Conservation (phyloP, 2,797 vertebrate species). For the Euphonia xanthogaster region DNA sequence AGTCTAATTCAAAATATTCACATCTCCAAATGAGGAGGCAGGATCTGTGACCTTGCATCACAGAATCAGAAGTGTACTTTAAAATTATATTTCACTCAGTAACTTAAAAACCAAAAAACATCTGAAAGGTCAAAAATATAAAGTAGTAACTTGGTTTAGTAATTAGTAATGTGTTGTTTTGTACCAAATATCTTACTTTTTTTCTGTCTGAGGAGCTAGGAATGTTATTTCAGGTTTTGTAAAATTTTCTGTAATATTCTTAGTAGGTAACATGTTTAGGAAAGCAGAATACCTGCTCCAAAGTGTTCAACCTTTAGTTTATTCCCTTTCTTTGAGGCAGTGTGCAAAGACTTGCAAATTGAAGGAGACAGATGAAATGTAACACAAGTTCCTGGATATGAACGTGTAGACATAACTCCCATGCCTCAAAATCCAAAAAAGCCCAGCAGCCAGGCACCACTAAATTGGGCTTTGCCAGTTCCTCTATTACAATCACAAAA, state of each 20-base stretch:
- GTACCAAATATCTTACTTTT: not conserved
- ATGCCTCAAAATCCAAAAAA: not conserved
- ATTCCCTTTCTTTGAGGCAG: not conserved
- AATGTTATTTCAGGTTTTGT: not conserved
- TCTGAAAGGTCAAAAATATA: not conserved
- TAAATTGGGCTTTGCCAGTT: not conserved
- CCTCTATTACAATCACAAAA: not conserved
- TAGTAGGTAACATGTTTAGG: not conserved
- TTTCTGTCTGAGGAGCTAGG: not conserved
- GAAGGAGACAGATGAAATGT: not conserved
- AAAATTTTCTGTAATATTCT: not conserved
- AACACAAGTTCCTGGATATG: not conserved
- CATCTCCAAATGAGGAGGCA: not conserved
- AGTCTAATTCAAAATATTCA: not conserved
- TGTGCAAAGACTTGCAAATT: not conserved
- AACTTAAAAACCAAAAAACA: not conserved
- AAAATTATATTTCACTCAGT: not conserved
- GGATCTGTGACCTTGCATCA: not conserved
- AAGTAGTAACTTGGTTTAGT: not conserved
- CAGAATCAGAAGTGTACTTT: not conserved
- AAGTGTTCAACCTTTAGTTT: not conserved
- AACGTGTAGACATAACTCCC: not conserved
- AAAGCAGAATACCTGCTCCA: not conserved
- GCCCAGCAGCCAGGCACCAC: not conserved
- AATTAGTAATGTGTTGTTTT: not conserved